Base-by-base conservation (phyloP, 2,113 vertebrate species). In the Australoheros scitulus region DNA sequence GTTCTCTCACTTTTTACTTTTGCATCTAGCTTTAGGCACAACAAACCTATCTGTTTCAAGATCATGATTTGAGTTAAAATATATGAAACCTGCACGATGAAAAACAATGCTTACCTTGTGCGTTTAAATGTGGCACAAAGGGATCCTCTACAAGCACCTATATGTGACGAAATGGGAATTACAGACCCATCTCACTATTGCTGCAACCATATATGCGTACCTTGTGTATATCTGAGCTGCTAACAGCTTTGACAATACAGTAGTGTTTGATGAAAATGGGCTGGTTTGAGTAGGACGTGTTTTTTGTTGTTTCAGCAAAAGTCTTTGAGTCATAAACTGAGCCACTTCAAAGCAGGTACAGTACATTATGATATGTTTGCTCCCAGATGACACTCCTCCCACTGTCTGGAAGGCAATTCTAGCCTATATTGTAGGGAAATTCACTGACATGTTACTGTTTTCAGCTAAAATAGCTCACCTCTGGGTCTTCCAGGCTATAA, bases 221-320 rank as follows among this genome's bases (percentile, higher is more conserved):
- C 68, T 18, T 72, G 6, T 72, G 68, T 26, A 55, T 55, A 72
- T 34, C 68, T 52, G 47, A 68, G 41, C 26, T 26, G 26, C 17
- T 52, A 72, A 72, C 26, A 34, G 20, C 47, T 55, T 34, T 55
- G 68, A 72, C 43, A 72, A 72, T 32, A n/a, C 26, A 6, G 26
- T 55, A 72, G 43, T 72, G 65, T 72, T 52, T 70, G 65, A 52
- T 72, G 47, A 55, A 72, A 72, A 55, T 13, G 47, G 47, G 4
- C 26, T 2, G 0, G 47, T 55, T 34, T 52, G 47, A 55, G 52
- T 32, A 72, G 26, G 47, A n/a, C 8, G 13, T 55, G 11, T 55
- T 72, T 72, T 34, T 34, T 72, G 43, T 47, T 72, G 65, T 72
- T 72, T 72, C 65, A 72, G 43, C 65, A 72, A 50, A 70, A 72